phyloP scores from a whole-genome alignment of 2,888 invertebrate species.

The Dascillus cervinus region DNA sequence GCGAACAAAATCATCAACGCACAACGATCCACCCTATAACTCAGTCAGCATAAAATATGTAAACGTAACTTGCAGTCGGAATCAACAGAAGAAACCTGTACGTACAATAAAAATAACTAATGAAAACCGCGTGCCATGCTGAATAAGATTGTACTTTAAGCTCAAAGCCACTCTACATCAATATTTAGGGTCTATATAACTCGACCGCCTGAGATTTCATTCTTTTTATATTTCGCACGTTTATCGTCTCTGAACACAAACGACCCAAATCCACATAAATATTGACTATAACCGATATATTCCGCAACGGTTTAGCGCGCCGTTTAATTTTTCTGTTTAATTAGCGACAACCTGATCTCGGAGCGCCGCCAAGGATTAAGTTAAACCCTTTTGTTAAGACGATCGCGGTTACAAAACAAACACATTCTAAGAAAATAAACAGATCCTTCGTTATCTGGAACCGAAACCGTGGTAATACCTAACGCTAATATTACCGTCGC shows the following conservation, averaged over 20 bases:
- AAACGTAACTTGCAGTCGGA: constrained; percentile 2
- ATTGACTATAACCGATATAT: too few relatives aligned
- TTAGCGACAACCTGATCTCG: constrained; percentile 13
- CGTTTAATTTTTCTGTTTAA: too few relatives aligned
- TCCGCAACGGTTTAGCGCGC: too few relatives aligned
- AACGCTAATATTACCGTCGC: constrained; percentile 14
- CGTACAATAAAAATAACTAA: not conserved
- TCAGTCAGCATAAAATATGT: not conserved
- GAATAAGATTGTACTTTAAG: constrained; percentile 15
- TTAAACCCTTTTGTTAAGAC: constrained; percentile 16
- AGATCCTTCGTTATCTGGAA: constrained; percentile 5
- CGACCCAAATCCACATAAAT: constrained; percentile 14
- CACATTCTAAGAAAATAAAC: constrained; percentile 12
- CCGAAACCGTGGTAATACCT: constrained; percentile 12
- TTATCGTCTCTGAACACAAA: constrained; percentile 23
- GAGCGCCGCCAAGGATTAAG: constrained; percentile 14
- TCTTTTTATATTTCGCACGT: constrained; percentile 28
- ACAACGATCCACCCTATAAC: not conserved
- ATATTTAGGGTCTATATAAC: constrained; percentile 29
- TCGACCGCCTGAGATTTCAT: constrained; percentile 30
- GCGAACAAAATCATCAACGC: constrained; percentile 1
- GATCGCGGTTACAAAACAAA: constrained; percentile 13
- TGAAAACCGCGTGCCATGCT: too few relatives aligned
- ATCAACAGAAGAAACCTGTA: not conserved
- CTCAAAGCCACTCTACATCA: constrained; percentile 23